These are phyloP conservation scores for Sebastes fasciatus DNA, from an alignment of 2,113 vertebrate genomes.

Conservation along the genomic window DNA sequence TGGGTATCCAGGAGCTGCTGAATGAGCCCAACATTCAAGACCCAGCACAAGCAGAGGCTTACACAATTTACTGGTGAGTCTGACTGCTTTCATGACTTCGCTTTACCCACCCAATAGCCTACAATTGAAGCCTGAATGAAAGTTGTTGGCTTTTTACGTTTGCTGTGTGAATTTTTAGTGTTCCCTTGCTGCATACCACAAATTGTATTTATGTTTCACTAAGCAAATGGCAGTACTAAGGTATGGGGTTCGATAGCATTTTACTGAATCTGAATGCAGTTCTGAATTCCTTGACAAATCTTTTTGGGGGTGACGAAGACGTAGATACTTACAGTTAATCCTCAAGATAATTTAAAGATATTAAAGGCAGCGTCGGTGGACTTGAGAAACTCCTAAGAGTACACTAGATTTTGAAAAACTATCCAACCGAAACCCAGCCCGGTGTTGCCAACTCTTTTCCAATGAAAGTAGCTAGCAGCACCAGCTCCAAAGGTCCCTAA, in stretches of 20 bases:
- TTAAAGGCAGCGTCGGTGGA: not conserved
- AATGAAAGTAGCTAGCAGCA: no score
- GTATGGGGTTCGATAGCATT: not conserved
- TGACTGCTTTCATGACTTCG: not conserved
- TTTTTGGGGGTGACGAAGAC: not conserved
- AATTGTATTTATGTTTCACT: not conserved
- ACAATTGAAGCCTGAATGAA: not conserved
- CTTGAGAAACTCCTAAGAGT: no score
- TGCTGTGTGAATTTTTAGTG: not conserved
- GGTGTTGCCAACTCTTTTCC: no score
- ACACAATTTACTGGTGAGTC: conserved; percentile 86
- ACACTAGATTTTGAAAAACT: no score
- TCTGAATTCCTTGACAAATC: not conserved
- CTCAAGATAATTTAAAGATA: not conserved
- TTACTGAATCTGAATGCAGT: not conserved
- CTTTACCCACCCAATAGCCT: not conserved
- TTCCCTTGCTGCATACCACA: not conserved
- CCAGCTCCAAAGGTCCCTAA: no score
- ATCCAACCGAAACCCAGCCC: no score
- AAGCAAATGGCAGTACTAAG: not conserved
- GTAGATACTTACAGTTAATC: not conserved
- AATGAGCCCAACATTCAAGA: conserved; percentile 88
- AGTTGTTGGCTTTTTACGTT: not conserved
- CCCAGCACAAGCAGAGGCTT: conserved; percentile 86
- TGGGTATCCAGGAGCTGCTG: conserved; percentile 86